These are phyloP conservation scores for Dryas iulia DNA, from an alignment of 1,140 invertebrate species.

Conservation along the genomic window DNA sequence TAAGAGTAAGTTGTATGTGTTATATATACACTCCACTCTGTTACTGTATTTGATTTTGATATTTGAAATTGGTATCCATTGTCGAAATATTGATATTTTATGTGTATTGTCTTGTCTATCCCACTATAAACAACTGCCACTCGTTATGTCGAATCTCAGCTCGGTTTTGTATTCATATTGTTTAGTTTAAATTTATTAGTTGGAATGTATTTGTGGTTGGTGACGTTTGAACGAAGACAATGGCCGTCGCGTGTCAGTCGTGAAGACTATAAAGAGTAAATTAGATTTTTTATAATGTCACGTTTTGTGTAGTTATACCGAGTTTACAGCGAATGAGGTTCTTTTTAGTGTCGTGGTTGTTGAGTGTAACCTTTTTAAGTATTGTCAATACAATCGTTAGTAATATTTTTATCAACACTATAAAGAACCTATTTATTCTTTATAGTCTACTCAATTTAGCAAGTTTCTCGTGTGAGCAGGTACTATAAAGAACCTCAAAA, in stretches of 20 bases:
- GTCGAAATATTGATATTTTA: too few species aligned
- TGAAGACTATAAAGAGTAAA: slow-evolving; percentile 18
- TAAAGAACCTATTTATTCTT: background rate
- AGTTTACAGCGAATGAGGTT: background rate
- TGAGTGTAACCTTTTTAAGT: background rate
- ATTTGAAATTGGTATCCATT: too few species aligned
- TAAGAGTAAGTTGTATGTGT: too few species aligned
- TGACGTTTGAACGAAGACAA: background rate
- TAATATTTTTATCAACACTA: background rate
- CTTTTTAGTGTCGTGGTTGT: background rate
- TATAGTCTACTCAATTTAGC: too few species aligned
- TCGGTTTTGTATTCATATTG: slow-evolving; percentile 22
- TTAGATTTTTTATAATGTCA: background rate
- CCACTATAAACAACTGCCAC: slow-evolving; percentile 8
- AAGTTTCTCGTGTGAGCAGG: background rate
- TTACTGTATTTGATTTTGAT: too few species aligned
- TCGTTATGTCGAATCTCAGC: slow-evolving; percentile 8
- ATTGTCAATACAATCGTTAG: background rate
- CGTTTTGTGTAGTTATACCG: background rate
- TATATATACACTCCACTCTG: too few species aligned
- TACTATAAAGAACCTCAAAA: background rate
- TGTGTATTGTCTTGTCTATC: too few species aligned
- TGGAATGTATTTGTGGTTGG: slow-evolving; percentile 41
- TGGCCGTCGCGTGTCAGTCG: slow-evolving; percentile 8
- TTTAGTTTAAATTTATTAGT: slow-evolving; percentile 69